Conservation (phyloP, 2,888 invertebrate species). For the Gonocerus acuteangulatus region DNA sequence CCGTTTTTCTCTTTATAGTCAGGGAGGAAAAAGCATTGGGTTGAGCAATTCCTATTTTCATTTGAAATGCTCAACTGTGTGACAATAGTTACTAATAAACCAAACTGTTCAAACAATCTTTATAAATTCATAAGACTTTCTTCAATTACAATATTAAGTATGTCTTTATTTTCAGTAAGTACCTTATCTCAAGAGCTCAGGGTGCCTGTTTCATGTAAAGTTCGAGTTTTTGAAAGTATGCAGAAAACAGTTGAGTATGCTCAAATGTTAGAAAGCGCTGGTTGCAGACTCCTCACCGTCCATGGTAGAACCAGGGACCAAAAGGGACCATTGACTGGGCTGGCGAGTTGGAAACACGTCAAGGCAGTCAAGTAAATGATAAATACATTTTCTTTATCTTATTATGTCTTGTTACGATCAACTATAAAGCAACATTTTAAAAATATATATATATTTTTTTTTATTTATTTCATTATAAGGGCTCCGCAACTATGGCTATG, state of each 20-base stretch:
- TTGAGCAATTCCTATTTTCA: too few species aligned
- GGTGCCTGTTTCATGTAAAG: conserved; percentile 94
- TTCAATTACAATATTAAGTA: too few species aligned
- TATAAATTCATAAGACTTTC: too few species aligned
- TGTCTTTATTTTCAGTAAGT: conserved; percentile 61
- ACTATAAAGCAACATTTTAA: not conserved
- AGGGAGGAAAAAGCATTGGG: too few species aligned
- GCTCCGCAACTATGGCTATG: too few species aligned
- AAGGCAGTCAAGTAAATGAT: conserved; percentile 69
- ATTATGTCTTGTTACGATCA: not conserved
- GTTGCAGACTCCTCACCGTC: conserved; percentile 84
- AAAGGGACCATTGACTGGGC: conserved; percentile 89
- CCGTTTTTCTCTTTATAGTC: too few species aligned
- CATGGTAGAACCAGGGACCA: conserved; percentile 94
- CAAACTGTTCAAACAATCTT: too few species aligned
- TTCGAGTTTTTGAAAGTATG: conserved; percentile 79
- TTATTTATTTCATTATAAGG: too few species aligned
- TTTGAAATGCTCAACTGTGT: too few species aligned
- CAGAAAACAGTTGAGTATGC: conserved; percentile 86
- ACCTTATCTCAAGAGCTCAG: conserved; percentile 60
- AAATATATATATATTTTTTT: too few species aligned
- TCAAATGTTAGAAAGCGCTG: conserved; percentile 86
- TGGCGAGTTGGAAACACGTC: conserved; percentile 91
- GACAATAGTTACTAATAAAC: too few species aligned
- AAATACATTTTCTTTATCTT: not conserved